A percentile compares a stretch with the other conserved stretches of the same genome.
phyloP scores from a whole-genome alignment of 2,888 invertebrate species.

The Drosophila pseudotalamancana region DNA sequence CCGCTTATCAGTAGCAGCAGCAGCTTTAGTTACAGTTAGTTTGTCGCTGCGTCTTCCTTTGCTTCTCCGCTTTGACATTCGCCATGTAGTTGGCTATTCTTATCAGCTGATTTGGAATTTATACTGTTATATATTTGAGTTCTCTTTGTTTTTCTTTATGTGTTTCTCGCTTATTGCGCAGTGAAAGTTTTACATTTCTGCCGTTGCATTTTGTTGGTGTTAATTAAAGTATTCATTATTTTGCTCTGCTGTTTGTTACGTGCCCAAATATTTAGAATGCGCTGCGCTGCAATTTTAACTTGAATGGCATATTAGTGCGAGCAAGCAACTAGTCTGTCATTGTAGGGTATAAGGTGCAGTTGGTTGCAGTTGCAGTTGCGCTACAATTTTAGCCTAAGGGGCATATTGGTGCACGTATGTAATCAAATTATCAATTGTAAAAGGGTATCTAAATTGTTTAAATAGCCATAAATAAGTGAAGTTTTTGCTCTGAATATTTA shows the following conservation, averaged over 20 bases:
- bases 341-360: too few relatives aligned
- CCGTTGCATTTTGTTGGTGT: slow-evolving; percentile 21
- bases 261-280: slow-evolving; percentile 7
- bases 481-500: too few relatives aligned
- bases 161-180: slow-evolving; percentile 68
- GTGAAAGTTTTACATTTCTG: slow-evolving; percentile 68
- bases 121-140: slow-evolving; percentile 9
- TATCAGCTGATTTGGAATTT: slow-evolving; percentile 33
- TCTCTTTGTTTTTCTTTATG: slow-evolving; percentile 35
- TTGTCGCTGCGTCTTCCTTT: not conserved
- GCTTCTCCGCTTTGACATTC: slow-evolving; percentile 13
- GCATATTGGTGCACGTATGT: too few relatives aligned
- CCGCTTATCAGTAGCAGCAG: slow-evolving; percentile 18
- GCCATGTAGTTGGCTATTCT: slow-evolving; percentile 45
- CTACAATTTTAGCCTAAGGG: too few relatives aligned
- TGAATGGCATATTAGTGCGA: slow-evolving; percentile 6
- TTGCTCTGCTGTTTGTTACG: slow-evolving; percentile 21
- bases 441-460: too few relatives aligned
- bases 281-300: not conserved
- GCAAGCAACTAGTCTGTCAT: not conserved
- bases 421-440: too few relatives aligned
- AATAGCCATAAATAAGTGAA: not conserved
- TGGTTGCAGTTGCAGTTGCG: too few relatives aligned
- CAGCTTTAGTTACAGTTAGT: slow-evolving; percentile 24
- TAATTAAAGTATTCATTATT: slow-evolving; percentile 30